Evolutionary conservation across 2,888 invertebrate species (phyloP), one percentile per base, ranked within the genome.

Genomic region (Biston betularia): DNA sequence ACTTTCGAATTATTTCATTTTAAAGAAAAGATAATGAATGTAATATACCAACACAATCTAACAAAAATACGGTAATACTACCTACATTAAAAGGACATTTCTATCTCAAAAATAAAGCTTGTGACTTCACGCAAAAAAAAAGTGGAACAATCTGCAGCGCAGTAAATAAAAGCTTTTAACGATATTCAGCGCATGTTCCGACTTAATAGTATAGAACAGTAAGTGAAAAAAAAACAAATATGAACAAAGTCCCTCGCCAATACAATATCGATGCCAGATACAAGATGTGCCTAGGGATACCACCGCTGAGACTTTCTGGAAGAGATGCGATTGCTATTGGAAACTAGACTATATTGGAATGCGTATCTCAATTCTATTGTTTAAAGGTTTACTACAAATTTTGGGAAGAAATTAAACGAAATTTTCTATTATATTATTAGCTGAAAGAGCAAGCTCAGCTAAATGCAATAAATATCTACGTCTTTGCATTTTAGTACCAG

Each of bases 231-330:
- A 52, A 54, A 14, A 33, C 50, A 45, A 52, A 56, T 61, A 56
- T 53, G 46, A 50, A 45, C 42, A 9, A 57, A 62, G 57, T 40
- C 46, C 35, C 42, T 44, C 62, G 62, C 57, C 66, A 66, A 58
- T 61, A 62, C 61, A 65, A 61, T 66, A 66, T 66, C 57, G 52
- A 48, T 49, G 53, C 42, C 52, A 52, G 54, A 61, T 62, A 61
- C 52, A 61, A 66, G 52, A 66, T 53, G 62, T 53, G 53, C 44
- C 66, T 52, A 53, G 62, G 66, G 57, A 65, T 11, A 14, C 45
- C 48, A 49, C 52, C 54, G 56, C 40, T 44, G 60, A 56, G 57
- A 52, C 38, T 50, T 46, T 1, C 54, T 38, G 38, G 44, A 42
- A 53, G 24, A 24, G 55, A 52, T 61, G 48, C 53, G 48, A 62